phyloP scores from a whole-genome alignment of 2,888 invertebrate species.

The Anarsia innoxiella region DNA sequence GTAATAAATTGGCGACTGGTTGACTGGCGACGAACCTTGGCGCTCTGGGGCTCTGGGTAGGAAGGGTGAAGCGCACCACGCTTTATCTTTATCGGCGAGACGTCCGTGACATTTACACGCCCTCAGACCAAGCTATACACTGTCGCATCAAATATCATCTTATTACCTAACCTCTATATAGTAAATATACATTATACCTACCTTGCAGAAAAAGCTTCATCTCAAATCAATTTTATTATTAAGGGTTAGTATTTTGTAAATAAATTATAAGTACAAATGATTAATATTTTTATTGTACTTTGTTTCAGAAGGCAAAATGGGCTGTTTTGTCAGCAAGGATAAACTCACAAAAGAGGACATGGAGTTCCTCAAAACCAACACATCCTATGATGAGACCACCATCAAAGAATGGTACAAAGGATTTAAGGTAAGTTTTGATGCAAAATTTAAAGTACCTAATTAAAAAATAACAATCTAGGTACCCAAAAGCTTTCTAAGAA shows the following conservation, averaged over 20 bases:
- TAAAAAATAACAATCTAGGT: too few species aligned
- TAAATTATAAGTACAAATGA: too few species aligned
- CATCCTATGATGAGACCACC: constrained; percentile 98
- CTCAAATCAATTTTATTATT: too few species aligned
- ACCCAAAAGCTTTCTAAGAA: too few species aligned
- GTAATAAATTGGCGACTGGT: too few species aligned
- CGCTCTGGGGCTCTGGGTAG: constrained; percentile 9
- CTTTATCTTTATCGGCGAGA: constrained; percentile 46
- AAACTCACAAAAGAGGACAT: constrained; percentile 98
- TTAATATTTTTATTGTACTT: too few species aligned
- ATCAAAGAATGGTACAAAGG: constrained; percentile 99
- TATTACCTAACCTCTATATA: too few species aligned
- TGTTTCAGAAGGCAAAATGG: constrained; percentile 79
- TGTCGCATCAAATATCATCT: constrained; percentile 30
- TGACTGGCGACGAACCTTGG: background rate
- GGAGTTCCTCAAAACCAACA: constrained; percentile 98
- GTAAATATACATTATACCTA: too few species aligned
- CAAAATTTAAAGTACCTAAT: too few species aligned
- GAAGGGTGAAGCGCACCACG: constrained; percentile 20
- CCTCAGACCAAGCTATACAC: constrained; percentile 26
- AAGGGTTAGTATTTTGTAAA: too few species aligned
- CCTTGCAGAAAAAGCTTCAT: too few species aligned
- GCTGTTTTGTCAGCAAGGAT: constrained; percentile 96
- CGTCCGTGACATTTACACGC: constrained; percentile 63
- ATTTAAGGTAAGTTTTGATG: constrained; percentile 91